These are phyloP conservation scores for Dasypus novemcinctus DNA, from an alignment of 2,113 vertebrate genomes.

Conservation along the genomic window DNA sequence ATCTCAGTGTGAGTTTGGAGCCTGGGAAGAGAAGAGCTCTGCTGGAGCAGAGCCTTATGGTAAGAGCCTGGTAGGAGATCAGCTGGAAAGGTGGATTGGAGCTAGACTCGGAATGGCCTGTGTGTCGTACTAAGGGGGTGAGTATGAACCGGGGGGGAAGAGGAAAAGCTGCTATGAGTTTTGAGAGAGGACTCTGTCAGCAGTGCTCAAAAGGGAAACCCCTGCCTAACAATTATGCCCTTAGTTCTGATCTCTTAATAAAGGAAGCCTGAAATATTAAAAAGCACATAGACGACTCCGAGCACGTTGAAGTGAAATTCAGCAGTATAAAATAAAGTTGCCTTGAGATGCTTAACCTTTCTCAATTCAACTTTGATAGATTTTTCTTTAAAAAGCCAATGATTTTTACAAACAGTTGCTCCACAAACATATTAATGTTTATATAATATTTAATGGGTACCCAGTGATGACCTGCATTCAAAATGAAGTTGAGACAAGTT, in stretches of 20 bases:
- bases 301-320: constrained; percentile 24
- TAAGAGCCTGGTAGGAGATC: not conserved
- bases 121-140: not conserved
- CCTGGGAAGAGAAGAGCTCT: not conserved
- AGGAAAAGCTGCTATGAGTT: not conserved
- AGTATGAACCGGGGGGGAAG: not conserved
- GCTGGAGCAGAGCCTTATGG: not conserved
- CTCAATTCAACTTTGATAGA: not conserved
- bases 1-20: not conserved
- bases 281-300: not conserved
- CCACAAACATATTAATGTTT: not conserved
- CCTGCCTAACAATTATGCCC: not conserved
- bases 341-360: not conserved
- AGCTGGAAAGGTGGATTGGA: not conserved
- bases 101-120: not conserved
- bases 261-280: not conserved
- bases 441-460: not conserved
- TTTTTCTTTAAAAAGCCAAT: not conserved
- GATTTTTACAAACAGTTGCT: constrained; percentile 22
- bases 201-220: not conserved
- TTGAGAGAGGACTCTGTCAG: not conserved
- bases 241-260: not conserved
- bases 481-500: constrained; percentile 13
- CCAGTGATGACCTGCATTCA: not conserved
- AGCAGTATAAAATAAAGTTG: constrained; percentile 7